Conservation (phyloP, 2,888 invertebrate species). For the Thecophora atra region DNA sequence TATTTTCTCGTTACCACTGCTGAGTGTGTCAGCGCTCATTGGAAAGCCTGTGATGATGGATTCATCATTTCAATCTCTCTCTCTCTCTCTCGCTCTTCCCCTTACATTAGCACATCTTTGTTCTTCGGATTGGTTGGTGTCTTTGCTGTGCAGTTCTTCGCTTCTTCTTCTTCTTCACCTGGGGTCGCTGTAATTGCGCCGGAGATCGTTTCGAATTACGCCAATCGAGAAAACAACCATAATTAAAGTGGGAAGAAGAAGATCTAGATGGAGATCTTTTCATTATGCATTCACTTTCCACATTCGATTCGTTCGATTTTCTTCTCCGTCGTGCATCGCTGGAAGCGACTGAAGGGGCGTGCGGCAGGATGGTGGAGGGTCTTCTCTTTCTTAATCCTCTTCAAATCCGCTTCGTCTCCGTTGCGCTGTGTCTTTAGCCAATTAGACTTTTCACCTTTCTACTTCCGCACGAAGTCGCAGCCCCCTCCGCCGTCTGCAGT, state of each 20-base stretch:
- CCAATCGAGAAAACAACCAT: neutral
- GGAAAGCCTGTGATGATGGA: neutral
- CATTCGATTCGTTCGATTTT: too few species aligned
- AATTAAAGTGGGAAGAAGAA: neutral
- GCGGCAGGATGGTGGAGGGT: too few species aligned
- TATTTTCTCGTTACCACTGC: too few species aligned
- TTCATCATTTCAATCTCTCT: too few species aligned
- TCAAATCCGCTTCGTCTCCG: neutral
- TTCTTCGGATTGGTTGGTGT: neutral
- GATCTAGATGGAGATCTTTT: too few species aligned
- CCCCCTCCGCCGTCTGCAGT: neutral
- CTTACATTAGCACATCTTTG: too few species aligned
- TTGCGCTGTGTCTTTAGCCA: slow-evolving; percentile 17
- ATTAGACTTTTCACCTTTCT: slow-evolving; percentile 38
- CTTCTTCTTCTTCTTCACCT: too few species aligned
- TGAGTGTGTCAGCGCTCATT: neutral
- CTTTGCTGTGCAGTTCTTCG: neutral
- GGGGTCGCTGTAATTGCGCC: neutral
- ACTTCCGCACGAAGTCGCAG: neutral
- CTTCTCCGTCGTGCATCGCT: neutral
- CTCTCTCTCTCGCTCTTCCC: neutral
- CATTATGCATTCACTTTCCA: too few species aligned
- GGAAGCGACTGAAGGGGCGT: too few species aligned
- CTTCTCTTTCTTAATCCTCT: neutral
- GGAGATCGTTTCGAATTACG: neutral